Conservation (phyloP, 2,113 vertebrate genomes). For the Peromyscus californicus region DNA sequence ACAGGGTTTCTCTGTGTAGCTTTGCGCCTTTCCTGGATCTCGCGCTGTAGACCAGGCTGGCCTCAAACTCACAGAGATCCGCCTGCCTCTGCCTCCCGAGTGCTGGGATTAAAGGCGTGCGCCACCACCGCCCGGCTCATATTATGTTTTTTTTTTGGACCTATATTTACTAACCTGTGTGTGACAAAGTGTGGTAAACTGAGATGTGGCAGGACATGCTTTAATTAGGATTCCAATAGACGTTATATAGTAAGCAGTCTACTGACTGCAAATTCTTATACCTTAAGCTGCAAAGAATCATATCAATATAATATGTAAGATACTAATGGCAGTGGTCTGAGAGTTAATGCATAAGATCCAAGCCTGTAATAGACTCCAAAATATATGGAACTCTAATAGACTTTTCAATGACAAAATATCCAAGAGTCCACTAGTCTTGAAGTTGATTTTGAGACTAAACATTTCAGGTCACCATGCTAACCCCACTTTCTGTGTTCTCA, state of each 20-base stretch:
- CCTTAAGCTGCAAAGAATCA: neutral
- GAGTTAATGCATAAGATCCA: neutral
- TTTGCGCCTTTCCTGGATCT: too few relatives aligned
- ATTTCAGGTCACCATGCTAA: neutral
- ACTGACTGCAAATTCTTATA: neutral
- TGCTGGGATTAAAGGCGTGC: too few relatives aligned
- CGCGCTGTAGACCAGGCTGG: too few relatives aligned
- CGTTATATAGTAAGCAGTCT: neutral
- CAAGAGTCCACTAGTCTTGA: neutral
- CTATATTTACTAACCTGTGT: neutral
- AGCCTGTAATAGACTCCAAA: neutral
- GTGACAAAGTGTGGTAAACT: neutral
- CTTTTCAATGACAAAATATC: slow-evolving; percentile 1
- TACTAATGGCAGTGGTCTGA: slow-evolving; percentile 37
- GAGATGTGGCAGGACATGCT: neutral
- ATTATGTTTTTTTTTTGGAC: neutral
- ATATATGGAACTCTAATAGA: slow-evolving; percentile 38
- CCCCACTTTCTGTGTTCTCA: neutral
- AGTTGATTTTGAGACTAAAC: neutral
- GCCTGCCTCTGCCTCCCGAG: too few relatives aligned
- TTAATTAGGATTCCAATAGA: slow-evolving; percentile 5
- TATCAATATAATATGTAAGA: neutral
- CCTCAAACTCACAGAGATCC: too few relatives aligned
- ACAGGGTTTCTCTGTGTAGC: too few relatives aligned
- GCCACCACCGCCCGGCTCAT: too few relatives aligned